These are phyloP conservation scores for Drosophila saltans DNA, from an alignment of 1,140 invertebrate species.

Conservation along the genomic window DNA sequence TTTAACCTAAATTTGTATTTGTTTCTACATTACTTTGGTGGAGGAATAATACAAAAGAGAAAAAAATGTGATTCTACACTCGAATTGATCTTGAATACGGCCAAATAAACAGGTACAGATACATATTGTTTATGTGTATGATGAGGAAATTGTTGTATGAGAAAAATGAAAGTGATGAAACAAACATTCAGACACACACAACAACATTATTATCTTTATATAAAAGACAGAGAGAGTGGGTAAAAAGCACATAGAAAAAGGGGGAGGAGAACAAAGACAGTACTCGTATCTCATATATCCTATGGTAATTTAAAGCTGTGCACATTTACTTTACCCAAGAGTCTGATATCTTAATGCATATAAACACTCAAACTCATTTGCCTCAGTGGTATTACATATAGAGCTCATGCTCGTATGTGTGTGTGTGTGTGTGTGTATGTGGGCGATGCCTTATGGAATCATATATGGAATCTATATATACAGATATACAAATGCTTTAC, in stretches of 20 bases:
- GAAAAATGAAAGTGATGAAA: slow-evolving; percentile 34
- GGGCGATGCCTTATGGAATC: slow-evolving; percentile 52
- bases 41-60: slow-evolving; percentile 14
- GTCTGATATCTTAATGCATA: slow-evolving; percentile 39
- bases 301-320: slow-evolving; percentile 10
- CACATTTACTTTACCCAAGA: slow-evolving; percentile 36
- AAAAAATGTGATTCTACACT: slow-evolving; percentile 48
- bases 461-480: slow-evolving; percentile 60
- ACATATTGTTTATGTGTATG: background rate
- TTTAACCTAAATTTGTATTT: slow-evolving; percentile 69
- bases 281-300: slow-evolving; percentile 42
- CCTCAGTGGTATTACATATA: slow-evolving; percentile 28
- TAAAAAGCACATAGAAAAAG: too few species aligned
- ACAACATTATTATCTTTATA: background rate
- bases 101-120: slow-evolving; percentile 41
- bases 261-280: slow-evolving; percentile 18
- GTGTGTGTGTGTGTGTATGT: slow-evolving; percentile 44
- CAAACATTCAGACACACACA: background rate
- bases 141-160: slow-evolving; percentile 34
- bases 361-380: slow-evolving; percentile 21
- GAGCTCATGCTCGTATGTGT: slow-evolving; percentile 14
- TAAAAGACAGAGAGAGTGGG: background rate
- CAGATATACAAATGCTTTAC: slow-evolving; percentile 60
- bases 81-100: slow-evolving; percentile 58
- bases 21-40: slow-evolving; percentile 56